A percentile compares a stretch with the other conserved stretches of the same genome.
phyloP scores from a whole-genome alignment of 1,140 invertebrate species.

The Papilio helenus region DNA sequence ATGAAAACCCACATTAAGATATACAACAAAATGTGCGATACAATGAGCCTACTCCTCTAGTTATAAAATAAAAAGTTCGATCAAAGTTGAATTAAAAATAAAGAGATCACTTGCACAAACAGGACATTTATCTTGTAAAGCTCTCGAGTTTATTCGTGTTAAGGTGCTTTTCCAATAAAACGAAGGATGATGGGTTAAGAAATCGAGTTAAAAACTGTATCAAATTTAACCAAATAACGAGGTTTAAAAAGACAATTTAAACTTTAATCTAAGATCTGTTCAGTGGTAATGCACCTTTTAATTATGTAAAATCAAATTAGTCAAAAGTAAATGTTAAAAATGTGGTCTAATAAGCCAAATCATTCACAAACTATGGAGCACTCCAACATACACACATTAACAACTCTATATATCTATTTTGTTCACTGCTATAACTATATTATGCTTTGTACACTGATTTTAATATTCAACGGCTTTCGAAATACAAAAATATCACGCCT shows the following conservation, averaged over 20 bases:
- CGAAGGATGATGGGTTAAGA: not conserved
- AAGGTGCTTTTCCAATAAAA: constrained; percentile 50
- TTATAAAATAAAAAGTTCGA: constrained; percentile 81
- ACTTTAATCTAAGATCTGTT: not conserved
- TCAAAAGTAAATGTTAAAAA: not conserved
- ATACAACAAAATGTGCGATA: constrained; percentile 69
- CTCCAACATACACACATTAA: not conserved
- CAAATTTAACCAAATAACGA: not conserved
- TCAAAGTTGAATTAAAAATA: constrained; percentile 82
- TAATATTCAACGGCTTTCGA: not conserved
- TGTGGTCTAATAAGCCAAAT: not conserved
- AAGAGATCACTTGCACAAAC: constrained; percentile 80
- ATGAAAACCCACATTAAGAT: constrained; percentile 40
- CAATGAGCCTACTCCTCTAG: constrained; percentile 68
- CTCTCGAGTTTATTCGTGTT: constrained; percentile 62
- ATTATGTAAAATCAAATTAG: not conserved
- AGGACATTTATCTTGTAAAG: constrained; percentile 78
- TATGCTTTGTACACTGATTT: constrained; percentile 32
- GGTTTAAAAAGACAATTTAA: too few relatives aligned
- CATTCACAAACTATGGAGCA: not conserved
- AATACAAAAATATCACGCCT: not conserved
- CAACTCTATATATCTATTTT: constrained; percentile 24
- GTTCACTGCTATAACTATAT: constrained; percentile 30
- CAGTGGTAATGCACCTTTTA: not conserved
- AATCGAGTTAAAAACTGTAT: not conserved